Evolutionary conservation across 2,113 vertebrate genomes (phyloP).

Genomic region (Otis tarda): DNA sequence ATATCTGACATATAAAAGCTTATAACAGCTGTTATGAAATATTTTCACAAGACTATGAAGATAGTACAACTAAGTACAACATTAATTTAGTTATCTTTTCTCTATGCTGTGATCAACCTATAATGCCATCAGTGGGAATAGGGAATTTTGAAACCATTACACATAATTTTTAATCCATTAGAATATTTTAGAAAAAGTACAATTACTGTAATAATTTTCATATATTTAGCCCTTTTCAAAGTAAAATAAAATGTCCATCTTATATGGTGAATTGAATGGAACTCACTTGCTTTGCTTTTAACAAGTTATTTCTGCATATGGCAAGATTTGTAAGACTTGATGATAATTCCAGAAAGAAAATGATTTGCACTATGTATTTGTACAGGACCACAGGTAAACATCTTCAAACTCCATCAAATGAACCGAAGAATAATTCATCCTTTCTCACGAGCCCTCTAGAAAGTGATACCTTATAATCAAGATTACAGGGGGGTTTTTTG

Average conservation of each 20-base stretch:
- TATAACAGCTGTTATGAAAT: not conserved
- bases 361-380: not conserved
- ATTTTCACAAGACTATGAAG: not conserved
- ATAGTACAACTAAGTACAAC: not conserved
- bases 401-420: not conserved
- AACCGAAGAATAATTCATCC: not conserved
- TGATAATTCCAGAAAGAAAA: not conserved
- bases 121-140: not conserved
- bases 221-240: not conserved
- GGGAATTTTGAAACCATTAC: not conserved
- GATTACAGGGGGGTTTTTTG: not conserved
- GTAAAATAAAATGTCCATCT: not conserved
- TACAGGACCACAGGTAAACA: not conserved
- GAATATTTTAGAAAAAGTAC: not conserved
- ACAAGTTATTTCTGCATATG: not conserved
- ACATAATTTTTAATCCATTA: not conserved
- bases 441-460: not conserved
- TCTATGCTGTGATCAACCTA: not conserved
- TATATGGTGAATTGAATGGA: not conserved
- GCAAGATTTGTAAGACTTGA: not conserved
- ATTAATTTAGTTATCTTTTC: not conserved
- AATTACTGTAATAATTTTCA: not conserved
- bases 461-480: not conserved
- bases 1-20: not conserved
- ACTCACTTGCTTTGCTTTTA: not conserved